phyloP scores from a whole-genome alignment of 2,113 vertebrate species.

The Upupa epops region DNA sequence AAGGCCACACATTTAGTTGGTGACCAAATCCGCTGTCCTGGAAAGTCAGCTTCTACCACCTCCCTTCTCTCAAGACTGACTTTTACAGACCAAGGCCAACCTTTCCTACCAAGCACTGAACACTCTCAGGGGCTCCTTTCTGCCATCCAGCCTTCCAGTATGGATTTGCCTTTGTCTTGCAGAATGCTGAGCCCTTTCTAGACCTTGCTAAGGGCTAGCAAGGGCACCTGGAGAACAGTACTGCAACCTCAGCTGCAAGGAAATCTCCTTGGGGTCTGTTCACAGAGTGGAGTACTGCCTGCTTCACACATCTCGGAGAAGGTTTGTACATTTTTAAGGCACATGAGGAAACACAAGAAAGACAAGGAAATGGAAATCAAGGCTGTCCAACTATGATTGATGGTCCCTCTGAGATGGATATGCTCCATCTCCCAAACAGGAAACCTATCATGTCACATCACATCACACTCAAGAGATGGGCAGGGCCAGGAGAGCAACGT shows the following conservation, averaged over 20 bases:
- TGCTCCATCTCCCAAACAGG: neutral
- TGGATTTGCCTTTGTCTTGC: neutral
- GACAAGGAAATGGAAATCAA: neutral
- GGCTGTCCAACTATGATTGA: neutral
- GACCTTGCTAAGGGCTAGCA: neutral
- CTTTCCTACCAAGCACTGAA: neutral
- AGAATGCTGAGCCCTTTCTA: neutral
- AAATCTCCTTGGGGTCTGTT: neutral
- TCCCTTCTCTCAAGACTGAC: neutral
- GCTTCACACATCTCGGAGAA: neutral
- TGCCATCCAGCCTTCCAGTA: neutral
- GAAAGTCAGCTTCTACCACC: neutral
- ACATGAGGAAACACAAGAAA: neutral
- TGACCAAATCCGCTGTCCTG: neutral
- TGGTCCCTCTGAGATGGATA: neutral
- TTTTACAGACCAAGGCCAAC: neutral
- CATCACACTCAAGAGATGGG: neutral
- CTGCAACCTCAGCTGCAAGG: neutral
- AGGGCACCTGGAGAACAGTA: neutral
- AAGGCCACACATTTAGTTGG: fast-evolving
- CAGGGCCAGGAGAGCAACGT: neutral
- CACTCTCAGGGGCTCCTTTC: neutral
- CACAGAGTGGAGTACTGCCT: neutral
- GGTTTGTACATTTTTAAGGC: neutral
- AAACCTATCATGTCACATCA: neutral